Conservation (phyloP, 2,113 vertebrate genomes). For the Cyphomyrus discorhynchus region DNA sequence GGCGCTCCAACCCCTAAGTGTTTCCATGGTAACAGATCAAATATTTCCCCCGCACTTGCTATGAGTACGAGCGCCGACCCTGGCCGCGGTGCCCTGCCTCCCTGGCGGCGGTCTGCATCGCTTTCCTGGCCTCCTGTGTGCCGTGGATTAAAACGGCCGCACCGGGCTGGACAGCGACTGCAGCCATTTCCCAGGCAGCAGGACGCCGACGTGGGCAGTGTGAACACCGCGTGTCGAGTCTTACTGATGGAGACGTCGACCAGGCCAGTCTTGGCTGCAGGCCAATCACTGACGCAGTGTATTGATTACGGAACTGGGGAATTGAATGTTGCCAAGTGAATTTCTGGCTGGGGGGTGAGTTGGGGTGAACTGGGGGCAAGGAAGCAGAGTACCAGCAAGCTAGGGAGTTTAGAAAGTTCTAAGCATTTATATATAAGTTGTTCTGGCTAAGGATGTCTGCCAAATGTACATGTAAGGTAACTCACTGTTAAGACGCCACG, state of each 20-base stretch:
- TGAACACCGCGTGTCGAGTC: neutral
- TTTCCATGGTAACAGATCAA: slow-evolving; percentile 52
- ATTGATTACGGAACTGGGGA: neutral
- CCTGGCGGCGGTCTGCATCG: neutral
- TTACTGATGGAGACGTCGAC: neutral
- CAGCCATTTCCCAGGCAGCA: neutral
- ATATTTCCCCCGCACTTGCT: slow-evolving; percentile 39
- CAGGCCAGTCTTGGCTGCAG: neutral
- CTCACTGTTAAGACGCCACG: neutral
- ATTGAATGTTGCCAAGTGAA: neutral
- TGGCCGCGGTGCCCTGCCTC: neutral
- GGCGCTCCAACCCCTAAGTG: slow-evolving; percentile 21
- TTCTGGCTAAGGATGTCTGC: too few relatives aligned
- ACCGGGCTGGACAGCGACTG: neutral
- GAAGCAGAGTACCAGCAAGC: neutral
- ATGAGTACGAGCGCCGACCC: slow-evolving; percentile 18
- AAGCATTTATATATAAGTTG: too few relatives aligned
- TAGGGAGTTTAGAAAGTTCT: neutral
- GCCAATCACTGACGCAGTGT: neutral
- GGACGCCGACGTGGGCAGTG: neutral
- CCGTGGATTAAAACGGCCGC: neutral
- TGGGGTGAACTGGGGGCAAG: neutral
- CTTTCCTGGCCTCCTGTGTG: neutral
- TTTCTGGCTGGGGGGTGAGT: neutral
- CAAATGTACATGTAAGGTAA: neutral